These are phyloP conservation scores for Tetragnatha montana DNA, from an alignment of 2,888 invertebrate species.

Conservation along the genomic window DNA sequence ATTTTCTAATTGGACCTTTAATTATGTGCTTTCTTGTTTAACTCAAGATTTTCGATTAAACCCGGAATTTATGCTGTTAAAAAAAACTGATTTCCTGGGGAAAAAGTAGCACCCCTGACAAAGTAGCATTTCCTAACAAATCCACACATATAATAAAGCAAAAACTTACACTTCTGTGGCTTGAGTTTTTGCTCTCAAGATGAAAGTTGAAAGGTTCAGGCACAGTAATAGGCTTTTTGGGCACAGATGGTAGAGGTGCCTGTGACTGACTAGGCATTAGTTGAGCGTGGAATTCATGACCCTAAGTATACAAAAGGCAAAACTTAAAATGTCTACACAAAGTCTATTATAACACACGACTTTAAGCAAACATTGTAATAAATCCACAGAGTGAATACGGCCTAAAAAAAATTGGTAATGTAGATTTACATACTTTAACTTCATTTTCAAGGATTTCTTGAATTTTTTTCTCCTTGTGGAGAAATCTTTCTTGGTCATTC, in stretches of 20 bases:
- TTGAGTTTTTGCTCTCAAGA: not conserved
- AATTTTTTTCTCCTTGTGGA: conserved; percentile 81
- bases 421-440: conserved; percentile 73
- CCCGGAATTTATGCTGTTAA: too few relatives aligned
- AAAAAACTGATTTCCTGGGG: too few relatives aligned
- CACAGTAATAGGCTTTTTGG: conserved; percentile 71
- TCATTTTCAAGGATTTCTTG: conserved; percentile 77
- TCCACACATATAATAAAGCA: not conserved
- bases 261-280: conserved; percentile 40
- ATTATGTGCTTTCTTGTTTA: too few relatives aligned
- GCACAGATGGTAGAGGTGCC: conserved; percentile 30
- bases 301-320: conserved; percentile 31
- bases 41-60: too few relatives aligned
- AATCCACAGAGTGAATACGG: not conserved
- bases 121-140: too few relatives aligned
- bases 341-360: not conserved
- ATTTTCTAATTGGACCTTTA: too few relatives aligned
- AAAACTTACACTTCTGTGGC: conserved; percentile 40
- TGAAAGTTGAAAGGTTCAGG: conserved; percentile 75
- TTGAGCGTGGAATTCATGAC: conserved; percentile 57
- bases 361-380: not conserved
- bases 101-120: too few relatives aligned
- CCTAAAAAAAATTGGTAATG: not conserved
- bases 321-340: not conserved
- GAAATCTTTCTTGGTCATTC: conserved; percentile 80